phyloP scores from a whole-genome alignment of 35 echinoderm and acorn worm genomes.

The Ophiothrix spiculata region DNA sequence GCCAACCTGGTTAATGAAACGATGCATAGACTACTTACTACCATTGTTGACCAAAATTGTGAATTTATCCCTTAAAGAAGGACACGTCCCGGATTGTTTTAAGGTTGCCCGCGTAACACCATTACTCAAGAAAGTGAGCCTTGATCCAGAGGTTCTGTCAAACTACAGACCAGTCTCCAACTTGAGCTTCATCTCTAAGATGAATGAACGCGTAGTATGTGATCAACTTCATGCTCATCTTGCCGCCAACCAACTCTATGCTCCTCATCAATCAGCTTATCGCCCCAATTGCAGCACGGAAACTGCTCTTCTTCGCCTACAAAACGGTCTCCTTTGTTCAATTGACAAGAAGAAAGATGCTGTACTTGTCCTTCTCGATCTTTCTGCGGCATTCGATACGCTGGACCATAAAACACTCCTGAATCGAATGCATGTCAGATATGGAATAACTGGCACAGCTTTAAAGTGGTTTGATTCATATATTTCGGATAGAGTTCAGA shows the following conservation, averaged over 20 bases:
- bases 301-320: neutral
- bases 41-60: neutral
- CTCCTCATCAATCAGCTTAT: neutral
- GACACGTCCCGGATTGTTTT: neutral
- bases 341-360: neutral
- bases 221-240: neutral
- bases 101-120: neutral
- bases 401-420: neutral
- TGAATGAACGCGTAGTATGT: neutral
- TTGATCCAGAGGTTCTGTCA: neutral
- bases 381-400: neutral
- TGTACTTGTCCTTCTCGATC: neutral
- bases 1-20: neutral
- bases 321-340: constrained; percentile 4
- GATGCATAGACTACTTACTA: neutral
- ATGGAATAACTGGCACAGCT: neutral
- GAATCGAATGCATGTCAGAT: neutral
- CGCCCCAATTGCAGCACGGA: neutral
- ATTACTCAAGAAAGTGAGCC: neutral
- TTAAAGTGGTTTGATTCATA: neutral
- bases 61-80: neutral
- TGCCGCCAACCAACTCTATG: neutral
- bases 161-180: neutral
- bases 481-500: neutral
- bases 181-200: neutral